Evolutionary conservation across 1,140 invertebrate genomes (phyloP).

Genomic region (Drosophila kepulauana): DNA sequence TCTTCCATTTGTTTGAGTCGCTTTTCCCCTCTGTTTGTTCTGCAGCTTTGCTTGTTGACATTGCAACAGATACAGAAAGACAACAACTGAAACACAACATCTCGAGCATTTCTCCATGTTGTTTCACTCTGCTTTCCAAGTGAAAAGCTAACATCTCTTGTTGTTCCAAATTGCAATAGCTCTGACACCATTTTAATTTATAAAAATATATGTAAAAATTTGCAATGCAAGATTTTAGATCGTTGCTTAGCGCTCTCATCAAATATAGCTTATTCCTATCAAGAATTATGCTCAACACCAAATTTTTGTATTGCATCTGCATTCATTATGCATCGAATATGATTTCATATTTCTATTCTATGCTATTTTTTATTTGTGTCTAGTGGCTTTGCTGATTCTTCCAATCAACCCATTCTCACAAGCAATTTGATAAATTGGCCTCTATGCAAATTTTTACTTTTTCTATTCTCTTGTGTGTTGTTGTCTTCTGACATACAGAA

Average conservation of each 20-base stretch:
- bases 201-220: neutral
- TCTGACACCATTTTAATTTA: conserved; percentile 22
- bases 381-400: neutral
- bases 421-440: conserved; percentile 4
- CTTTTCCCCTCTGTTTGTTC: conserved; percentile 24
- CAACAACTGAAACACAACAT: conserved; percentile 10
- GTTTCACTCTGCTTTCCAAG: conserved; percentile 18
- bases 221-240: neutral
- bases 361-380: neutral
- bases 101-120: conserved; percentile 12
- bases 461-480: neutral
- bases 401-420: neutral
- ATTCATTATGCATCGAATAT: too few species aligned
- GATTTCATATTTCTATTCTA: neutral
- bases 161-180: conserved; percentile 8
- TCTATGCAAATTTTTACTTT: conserved; percentile 6
- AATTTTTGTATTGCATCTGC: too few species aligned
- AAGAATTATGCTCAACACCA: too few species aligned
- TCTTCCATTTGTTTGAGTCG: neutral
- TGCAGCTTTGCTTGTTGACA: conserved; percentile 37
- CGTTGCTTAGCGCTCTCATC: neutral
- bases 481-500: neutral
- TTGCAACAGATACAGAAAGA: conserved; percentile 34
- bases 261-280: neutral
- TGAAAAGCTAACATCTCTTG: conserved; percentile 29